phyloP scores from a whole-genome alignment of 2,797 vertebrate genomes.

The Paedocypris micromegethes region DNA sequence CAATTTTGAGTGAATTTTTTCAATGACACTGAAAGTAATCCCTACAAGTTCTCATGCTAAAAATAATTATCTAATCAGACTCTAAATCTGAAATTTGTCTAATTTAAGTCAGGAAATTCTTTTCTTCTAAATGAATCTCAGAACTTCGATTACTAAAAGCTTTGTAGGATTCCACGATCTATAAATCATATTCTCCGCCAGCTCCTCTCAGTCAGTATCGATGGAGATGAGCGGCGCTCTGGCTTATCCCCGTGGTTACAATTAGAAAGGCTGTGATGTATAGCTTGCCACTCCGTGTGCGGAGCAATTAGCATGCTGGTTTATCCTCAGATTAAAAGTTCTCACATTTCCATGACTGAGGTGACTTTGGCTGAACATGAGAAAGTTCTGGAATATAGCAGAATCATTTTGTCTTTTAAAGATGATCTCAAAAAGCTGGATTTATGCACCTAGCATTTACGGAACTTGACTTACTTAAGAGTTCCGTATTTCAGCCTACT shows the following conservation, averaged over 20 bases:
- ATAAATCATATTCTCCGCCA: conserved; percentile 35
- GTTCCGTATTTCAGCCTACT: too few relatives aligned
- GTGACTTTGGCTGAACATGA: conserved; percentile 30
- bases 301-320: conserved; percentile 26
- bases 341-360: conserved; percentile 24
- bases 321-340: conserved; percentile 35
- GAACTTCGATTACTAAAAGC: conserved; percentile 19
- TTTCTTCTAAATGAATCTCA: conserved; percentile 14
- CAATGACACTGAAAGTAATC: too few relatives aligned
- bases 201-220: conserved; percentile 35
- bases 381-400: conserved; percentile 7
- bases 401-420: too few relatives aligned
- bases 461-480: too few relatives aligned
- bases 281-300: conserved; percentile 28
- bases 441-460: too few relatives aligned
- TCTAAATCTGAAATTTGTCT: not conserved
- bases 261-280: conserved; percentile 43
- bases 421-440: too few relatives aligned
- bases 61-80: too few relatives aligned
- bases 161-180: conserved; percentile 28
- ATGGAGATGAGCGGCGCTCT: conserved; percentile 24
- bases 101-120: conserved; percentile 12
- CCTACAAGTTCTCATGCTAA: too few relatives aligned
- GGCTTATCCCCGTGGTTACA: conserved; percentile 36
- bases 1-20: too few relatives aligned